Evolutionary conservation across 2,888 invertebrate species (phyloP), one percentile per base, ranked within the genome.

Genomic region (Brachypalpus laphriformis): DNA sequence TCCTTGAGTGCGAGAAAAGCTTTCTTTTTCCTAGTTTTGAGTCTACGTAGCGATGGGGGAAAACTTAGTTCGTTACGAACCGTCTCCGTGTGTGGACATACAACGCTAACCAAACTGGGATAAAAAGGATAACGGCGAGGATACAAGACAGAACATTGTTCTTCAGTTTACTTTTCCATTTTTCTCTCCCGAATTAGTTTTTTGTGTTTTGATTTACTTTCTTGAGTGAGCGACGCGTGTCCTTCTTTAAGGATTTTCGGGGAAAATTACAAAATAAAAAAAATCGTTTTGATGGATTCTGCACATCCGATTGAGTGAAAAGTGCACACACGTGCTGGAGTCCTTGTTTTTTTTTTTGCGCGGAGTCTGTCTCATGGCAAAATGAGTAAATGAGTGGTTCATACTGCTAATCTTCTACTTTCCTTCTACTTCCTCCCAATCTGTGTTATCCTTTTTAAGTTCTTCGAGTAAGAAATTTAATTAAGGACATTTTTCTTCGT

Each of bases 1-100:
- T 54, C 34, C 28, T 40, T 61, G 66, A 74, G 63, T 56, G 49
- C 14, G 25, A 6, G 9, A 6, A 66, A 65, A 75, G 75, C 75
- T 70, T 59, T 14, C 40, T 45, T 72, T 47, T n/a, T n/a, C n/a
- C 11, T 25, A 54, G 28, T 59, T 66, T 77, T 51, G 80, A 80
- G 65, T 37, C 40, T 14, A 40, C 40, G 7, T 11, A 18, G 22
- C 20, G 34, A 20, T 37, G 25, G 45, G 25, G 37, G 42, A 70
- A 54, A 75, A 85, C 75, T 85, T 85, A 85, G 85, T 85, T 85
- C 85, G 75, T 61, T 71, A 76, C 81, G 85, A 81, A 85, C 85
- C 85, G 85, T 81, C 75, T 71, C 47, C 81, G 59, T 75, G 85
- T 85, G 81, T 59, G 66, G 71, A 66, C 68, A 37, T 65, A 54